These are phyloP conservation scores for Allobates femoralis DNA, from an alignment of 2,797 vertebrate genomes.

Conservation along the genomic window DNA sequence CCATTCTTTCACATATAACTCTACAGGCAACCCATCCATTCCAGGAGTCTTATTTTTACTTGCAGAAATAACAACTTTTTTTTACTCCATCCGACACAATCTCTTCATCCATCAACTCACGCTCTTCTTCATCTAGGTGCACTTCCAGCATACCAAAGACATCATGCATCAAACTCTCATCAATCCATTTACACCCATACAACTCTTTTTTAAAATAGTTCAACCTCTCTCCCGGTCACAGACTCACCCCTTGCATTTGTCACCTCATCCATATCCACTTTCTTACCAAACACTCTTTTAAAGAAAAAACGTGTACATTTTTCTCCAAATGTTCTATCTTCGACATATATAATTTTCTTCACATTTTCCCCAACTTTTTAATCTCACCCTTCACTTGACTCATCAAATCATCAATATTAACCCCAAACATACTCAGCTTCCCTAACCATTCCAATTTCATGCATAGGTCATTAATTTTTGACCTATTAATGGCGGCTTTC, in stretches of 20 bases:
- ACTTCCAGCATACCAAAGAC: not conserved
- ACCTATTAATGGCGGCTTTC: not conserved
- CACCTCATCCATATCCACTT: not conserved
- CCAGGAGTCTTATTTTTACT: not conserved
- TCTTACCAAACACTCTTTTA: not conserved
- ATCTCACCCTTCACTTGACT: not conserved
- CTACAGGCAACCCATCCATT: not conserved
- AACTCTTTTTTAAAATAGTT: not conserved
- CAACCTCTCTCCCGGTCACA: not conserved
- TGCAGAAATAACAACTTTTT: not conserved
- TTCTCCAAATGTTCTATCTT: not conserved
- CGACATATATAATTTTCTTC: not conserved
- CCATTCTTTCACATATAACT: not conserved
- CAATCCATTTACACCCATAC: not conserved
- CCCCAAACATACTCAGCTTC: not conserved
- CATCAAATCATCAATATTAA: not conserved
- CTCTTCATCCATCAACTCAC: not conserved
- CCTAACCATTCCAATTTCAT: not conserved
- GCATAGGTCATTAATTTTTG: too few relatives aligned
- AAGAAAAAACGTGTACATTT: slow-evolving; percentile 4
- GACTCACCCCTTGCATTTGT: not conserved
- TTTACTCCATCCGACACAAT: not conserved
- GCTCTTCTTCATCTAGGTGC: not conserved
- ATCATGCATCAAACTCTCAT: not conserved
- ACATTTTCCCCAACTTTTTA: not conserved